Conservation (phyloP, 2,797 vertebrate species). For the Sylvia borin region DNA sequence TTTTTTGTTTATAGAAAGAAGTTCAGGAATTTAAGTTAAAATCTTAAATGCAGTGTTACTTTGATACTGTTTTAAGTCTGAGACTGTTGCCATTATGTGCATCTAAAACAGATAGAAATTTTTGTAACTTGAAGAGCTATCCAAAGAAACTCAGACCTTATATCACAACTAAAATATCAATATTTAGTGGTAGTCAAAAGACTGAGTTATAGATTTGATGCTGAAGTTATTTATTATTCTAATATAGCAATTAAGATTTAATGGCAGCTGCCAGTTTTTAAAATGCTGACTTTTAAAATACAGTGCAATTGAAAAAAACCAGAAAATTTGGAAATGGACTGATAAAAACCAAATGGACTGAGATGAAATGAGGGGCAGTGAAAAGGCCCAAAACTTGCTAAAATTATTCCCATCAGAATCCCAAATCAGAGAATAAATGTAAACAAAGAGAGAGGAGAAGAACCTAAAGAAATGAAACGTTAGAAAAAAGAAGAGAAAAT, state of each 20-base stretch:
- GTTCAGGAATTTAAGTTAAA: background rate
- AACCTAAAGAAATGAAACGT: background rate
- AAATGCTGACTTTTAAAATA: constrained; percentile 3
- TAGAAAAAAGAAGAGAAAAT: background rate
- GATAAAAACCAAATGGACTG: background rate
- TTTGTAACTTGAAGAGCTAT: background rate
- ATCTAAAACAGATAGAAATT: background rate
- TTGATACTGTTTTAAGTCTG: background rate
- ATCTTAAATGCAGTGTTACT: background rate
- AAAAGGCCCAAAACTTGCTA: background rate
- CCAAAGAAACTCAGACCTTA: background rate
- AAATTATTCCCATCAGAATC: background rate
- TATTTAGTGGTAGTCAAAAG: background rate
- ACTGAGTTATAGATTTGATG: background rate
- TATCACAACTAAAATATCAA: background rate
- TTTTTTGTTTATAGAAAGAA: background rate
- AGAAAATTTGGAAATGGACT: background rate
- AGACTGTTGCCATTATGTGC: background rate
- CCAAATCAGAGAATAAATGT: background rate
- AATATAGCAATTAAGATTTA: background rate
- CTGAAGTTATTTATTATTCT: background rate
- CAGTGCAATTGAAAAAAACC: background rate
- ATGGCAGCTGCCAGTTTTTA: background rate
- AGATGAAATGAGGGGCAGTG: background rate
- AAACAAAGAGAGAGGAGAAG: background rate